phyloP scores from a whole-genome alignment of 2,888 invertebrate genomes.

The Cetonia aurata region DNA sequence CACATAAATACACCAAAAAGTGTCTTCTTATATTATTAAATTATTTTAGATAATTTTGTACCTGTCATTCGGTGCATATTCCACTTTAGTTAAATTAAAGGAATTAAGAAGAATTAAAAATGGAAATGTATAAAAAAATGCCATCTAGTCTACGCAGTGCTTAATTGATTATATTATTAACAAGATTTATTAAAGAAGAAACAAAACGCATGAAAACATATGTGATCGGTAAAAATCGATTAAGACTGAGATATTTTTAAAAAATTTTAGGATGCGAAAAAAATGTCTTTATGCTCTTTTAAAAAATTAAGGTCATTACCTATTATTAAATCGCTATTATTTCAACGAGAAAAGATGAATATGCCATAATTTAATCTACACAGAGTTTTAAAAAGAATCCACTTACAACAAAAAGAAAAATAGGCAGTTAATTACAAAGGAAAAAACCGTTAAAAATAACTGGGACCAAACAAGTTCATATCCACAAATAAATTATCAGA shows the following conservation, averaged over 20 bases:
- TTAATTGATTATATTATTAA: constrained; percentile 48
- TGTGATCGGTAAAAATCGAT: constrained; percentile 64
- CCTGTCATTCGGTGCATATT: constrained; percentile 47
- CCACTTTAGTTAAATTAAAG: constrained; percentile 44
- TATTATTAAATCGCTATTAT: too few relatives aligned
- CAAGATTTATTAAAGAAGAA: constrained; percentile 16
- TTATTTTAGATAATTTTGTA: constrained; percentile 46
- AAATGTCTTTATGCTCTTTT: constrained; percentile 31
- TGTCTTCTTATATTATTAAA: constrained; percentile 61
- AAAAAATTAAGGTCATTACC: constrained; percentile 9
- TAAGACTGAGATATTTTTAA: constrained; percentile 62
- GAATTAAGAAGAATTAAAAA: constrained; percentile 41
- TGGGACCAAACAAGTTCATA: constrained; percentile 68
- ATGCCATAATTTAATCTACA: constrained; percentile 59
- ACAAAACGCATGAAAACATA: constrained; percentile 48
- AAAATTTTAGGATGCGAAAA: constrained; percentile 37
- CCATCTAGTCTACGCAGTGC: constrained; percentile 50
- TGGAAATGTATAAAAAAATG: constrained; percentile 51
- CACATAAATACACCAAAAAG: constrained; percentile 64
- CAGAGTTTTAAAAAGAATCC: constrained; percentile 29
- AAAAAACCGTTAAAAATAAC: constrained; percentile 59
- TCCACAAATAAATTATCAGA: constrained; percentile 58
- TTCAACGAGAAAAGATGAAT: constrained; percentile 53
- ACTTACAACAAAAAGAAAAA: constrained; percentile 39
- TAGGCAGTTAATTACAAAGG: constrained; percentile 50